Evolutionary conservation across 1,140 invertebrate genomes (phyloP).

Genomic region (Phocides pigmalion): DNA sequence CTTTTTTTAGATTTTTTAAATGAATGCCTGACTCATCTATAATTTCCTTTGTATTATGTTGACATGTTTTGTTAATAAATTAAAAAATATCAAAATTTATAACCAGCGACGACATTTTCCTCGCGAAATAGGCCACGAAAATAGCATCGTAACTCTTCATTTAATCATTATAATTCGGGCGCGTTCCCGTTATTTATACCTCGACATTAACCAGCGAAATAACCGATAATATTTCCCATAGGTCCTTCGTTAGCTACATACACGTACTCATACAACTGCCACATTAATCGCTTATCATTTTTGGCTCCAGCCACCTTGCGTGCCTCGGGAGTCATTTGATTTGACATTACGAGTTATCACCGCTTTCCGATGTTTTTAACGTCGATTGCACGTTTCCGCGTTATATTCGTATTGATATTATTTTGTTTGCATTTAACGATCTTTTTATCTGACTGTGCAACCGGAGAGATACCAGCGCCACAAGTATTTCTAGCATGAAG

Average conservation of each 20-base stretch:
- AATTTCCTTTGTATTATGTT: no score
- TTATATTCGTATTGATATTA: no score
- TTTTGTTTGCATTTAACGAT: no score
- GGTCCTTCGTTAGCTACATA: conserved; percentile 45
- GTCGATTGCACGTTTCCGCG: neutral
- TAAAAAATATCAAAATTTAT: neutral
- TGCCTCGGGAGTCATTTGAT: conserved; percentile 58
- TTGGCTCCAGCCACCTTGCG: conserved; percentile 55
- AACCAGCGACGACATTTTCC: neutral
- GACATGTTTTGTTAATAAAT: neutral
- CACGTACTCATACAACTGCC: conserved; percentile 48
- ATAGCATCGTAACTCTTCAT: conserved; percentile 31
- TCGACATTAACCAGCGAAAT: conserved; percentile 42
- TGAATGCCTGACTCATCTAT: no score
- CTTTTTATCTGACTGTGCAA: no score
- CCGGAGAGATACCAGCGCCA: no score
- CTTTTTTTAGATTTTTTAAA: no score
- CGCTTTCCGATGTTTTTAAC: conserved; percentile 19
- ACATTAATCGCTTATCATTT: conserved; percentile 57
- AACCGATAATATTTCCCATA: conserved; percentile 52
- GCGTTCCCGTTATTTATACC: conserved; percentile 30
- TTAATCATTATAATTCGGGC: conserved; percentile 38
- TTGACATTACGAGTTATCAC: conserved; percentile 47
- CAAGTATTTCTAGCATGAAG: no score
- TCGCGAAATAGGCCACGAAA: conserved; percentile 13